Evolutionary conservation across 2,113 vertebrate genomes (phyloP).

Genomic region (Scortum barcoo): DNA sequence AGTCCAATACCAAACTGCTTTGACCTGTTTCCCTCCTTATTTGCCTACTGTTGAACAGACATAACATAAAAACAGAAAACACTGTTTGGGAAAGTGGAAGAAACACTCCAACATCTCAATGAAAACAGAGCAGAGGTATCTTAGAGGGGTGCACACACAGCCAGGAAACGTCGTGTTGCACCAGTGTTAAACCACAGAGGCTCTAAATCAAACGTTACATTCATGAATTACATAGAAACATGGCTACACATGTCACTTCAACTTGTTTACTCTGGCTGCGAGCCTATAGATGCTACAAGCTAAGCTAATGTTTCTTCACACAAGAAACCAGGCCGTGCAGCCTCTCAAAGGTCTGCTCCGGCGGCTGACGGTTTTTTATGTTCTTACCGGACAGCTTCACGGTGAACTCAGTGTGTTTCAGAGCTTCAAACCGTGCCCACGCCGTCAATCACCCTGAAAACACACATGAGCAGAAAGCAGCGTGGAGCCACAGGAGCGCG

Average conservation of each 20-base stretch:
- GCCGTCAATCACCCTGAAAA: neutral
- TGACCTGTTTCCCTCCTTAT: neutral
- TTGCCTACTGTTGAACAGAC: neutral
- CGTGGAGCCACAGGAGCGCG: neutral
- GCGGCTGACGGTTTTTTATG: neutral
- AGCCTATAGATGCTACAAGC: neutral
- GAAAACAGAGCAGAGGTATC: neutral
- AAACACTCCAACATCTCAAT: no score
- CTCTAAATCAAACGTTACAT: no score
- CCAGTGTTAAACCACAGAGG: neutral
- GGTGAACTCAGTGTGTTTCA: neutral
- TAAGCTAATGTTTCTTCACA: conserved; percentile 21
- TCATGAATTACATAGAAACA: rapidly evolving
- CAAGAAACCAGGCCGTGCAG: neutral
- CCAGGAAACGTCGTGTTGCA: neutral
- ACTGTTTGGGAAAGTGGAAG: no score
- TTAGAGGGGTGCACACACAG: neutral
- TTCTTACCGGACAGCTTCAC: conserved; percentile 20
- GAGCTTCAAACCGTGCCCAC: neutral
- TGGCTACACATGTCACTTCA: neutral
- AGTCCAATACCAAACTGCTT: no score
- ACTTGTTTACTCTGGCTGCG: neutral
- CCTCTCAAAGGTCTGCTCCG: neutral
- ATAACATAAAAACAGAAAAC: no score
- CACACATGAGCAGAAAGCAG: neutral